phyloP scores from a whole-genome alignment of 2,888 invertebrate species.

The Oscheius sp. region DNA sequence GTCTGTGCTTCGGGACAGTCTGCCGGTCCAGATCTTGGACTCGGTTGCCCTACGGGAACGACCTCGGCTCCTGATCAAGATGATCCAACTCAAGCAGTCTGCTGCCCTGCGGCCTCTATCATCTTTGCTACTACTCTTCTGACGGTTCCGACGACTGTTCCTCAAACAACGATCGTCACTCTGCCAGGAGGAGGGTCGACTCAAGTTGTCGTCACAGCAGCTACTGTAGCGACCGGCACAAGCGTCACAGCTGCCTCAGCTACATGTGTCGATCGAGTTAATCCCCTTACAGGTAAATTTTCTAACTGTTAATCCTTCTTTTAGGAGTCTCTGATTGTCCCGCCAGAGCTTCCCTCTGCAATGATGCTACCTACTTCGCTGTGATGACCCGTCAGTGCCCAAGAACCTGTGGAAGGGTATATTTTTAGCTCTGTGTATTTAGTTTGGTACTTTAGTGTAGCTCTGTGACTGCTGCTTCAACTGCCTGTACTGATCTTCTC shows the following conservation, averaged over 20 bases:
- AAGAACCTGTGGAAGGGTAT: no score
- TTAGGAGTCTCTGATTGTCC: slow-evolving; percentile 10
- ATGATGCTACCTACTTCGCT: background rate
- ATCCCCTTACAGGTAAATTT: background rate
- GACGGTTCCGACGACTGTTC: background rate
- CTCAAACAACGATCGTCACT: background rate
- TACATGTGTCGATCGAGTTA: background rate
- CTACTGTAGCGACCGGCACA: background rate
- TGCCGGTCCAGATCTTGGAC: background rate
- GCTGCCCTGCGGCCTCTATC: background rate
- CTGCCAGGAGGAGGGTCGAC: background rate
- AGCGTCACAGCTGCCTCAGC: background rate
- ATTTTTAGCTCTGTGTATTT: no score
- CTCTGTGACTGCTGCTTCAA: no score
- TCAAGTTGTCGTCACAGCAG: background rate
- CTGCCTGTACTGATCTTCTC: background rate
- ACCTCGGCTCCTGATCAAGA: background rate
- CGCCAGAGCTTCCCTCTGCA: background rate
- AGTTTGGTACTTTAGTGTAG: no score
- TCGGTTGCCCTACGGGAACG: no score
- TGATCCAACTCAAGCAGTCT: background rate
- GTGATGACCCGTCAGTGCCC: slow-evolving; percentile 4
- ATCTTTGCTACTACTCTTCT: no score
- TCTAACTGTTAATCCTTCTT: no score
- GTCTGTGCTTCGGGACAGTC: background rate